Conservation (phyloP, 2,888 invertebrate genomes). For the Eristalis intricaria region DNA sequence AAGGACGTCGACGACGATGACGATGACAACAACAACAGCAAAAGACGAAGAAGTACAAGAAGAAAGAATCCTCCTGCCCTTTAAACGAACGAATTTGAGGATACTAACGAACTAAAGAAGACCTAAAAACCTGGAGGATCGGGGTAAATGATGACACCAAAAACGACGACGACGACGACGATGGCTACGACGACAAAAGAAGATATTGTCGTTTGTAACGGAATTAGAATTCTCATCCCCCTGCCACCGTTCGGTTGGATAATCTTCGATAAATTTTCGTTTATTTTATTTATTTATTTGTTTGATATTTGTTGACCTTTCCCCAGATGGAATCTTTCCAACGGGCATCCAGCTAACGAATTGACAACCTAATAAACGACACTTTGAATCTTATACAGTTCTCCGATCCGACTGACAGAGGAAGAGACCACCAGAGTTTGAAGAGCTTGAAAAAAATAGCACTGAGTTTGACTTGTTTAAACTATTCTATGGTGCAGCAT, state of each 20-base stretch:
- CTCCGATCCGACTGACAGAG: too few relatives aligned
- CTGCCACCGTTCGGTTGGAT: not conserved
- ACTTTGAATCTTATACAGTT: too few relatives aligned
- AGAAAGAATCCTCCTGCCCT: not conserved
- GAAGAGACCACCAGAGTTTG: too few relatives aligned
- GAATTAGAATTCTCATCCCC: not conserved
- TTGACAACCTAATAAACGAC: not conserved
- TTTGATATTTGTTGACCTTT: not conserved
- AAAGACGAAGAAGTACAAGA: not conserved
- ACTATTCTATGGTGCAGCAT: too few relatives aligned
- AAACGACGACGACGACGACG: not conserved
- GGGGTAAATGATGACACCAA: not conserved
- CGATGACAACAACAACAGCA: slow-evolving; percentile 2
- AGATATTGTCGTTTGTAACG: slow-evolving; percentile 37
- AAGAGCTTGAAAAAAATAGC: too few relatives aligned
- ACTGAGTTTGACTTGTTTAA: too few relatives aligned
- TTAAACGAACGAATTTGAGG: not conserved
- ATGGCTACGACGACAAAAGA: slow-evolving; percentile 11
- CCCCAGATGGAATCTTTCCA: not conserved
- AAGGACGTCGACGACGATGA: slow-evolving; percentile 2
- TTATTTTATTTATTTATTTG: not conserved
- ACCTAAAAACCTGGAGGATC: not conserved
- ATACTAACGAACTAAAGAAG: not conserved
- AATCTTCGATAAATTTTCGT: slow-evolving; percentile 42
- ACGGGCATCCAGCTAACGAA: not conserved